Evolutionary conservation across 30 jellyfish, hydroid and myxozoan species (phyloP), one percentile per base, ranked within the genome.

Genomic region (Turritopsis dohrnii): DNA sequence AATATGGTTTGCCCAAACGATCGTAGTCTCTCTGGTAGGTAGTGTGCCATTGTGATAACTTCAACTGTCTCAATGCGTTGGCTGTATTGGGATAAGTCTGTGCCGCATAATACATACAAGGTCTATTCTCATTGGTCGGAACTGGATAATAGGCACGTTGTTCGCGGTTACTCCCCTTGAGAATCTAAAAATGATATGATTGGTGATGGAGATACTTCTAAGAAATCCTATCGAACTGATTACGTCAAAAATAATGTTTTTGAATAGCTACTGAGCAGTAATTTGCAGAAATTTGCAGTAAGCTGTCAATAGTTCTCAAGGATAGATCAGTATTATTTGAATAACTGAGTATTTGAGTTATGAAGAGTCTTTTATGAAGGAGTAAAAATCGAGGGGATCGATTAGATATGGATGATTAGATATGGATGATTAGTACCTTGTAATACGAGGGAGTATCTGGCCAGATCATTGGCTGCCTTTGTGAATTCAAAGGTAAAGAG

Each of bases 391-490:
- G n/a, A n/a, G n/a, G n/a, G n/a, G n/a, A n/a, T n/a, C n/a, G n/a
- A n/a, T n/a, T 41, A 41, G 13, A 41, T 41, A 41, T 5, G 13
- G 60, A 8, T 29, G 52, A 26, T 9, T 3, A n/a, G 8, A 29
- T 1, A 1, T 22, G 8, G n/a, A 75, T 1, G 65, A 29, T 25
- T 22, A 1, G 3, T 28, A 89, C 96, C 87, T 89, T 91, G 76
- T 28, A 89, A 66, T 75, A 89, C 26, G 79, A 79, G n/a, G 96
- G 96, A 66, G 94, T 94, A 52, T 85, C 94, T 8, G 88, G 94
- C 96, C 96, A 89, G 52, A 72, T 84, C 80, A 84, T 53, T 30
- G 96, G 94, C 72, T 88, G 76, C 84, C 88, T 82, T 9, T 71
- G 72, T n/a, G 96, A 84, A 71, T 81, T 85, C 28, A 30, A 74